Conservation (phyloP, 1,140 invertebrate species). For the Drosophila sucinea region DNA sequence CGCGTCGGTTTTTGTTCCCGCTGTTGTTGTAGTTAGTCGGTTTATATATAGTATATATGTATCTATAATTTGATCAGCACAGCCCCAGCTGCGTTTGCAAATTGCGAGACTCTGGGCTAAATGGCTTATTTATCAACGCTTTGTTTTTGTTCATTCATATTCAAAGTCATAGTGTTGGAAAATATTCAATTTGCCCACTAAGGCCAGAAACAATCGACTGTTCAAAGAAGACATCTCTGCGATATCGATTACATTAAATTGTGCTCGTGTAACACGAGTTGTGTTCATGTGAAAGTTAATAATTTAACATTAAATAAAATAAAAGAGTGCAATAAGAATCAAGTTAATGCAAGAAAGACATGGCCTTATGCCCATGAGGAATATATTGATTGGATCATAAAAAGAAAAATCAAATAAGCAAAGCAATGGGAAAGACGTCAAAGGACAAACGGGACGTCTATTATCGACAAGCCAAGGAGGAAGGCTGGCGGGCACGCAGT, state of each 20-base stretch:
- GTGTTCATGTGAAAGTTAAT: background rate
- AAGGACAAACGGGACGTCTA: conserved; percentile 99
- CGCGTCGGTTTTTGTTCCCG: conserved; percentile 4
- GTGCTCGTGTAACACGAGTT: background rate
- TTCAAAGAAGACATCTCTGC: background rate
- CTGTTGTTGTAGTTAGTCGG: conserved; percentile 1
- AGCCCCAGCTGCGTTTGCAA: conserved; percentile 1
- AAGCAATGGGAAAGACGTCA: conserved; percentile 96
- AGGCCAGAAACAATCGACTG: background rate
- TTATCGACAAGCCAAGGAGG: conserved; percentile 98
- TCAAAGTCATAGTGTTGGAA: background rate
- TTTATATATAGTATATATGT: background rate
- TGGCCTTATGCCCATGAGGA: too few relatives aligned
- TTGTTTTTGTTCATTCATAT: background rate
- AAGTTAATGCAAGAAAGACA: too few relatives aligned
- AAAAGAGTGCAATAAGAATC: too few relatives aligned
- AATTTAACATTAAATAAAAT: background rate
- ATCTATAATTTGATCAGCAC: background rate
- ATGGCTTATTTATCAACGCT: background rate
- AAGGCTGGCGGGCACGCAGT: conserved; percentile 99
- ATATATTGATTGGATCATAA: too few relatives aligned
- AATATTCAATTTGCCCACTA: background rate
- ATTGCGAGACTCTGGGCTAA: background rate
- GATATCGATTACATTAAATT: background rate
- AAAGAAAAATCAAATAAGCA: background rate